A percentile compares a stretch with the other conserved stretches of the same genome.
These are phyloP conservation scores for Apolygus lucorum DNA, from an alignment of 1,140 invertebrate species.

Conservation along the genomic window DNA sequence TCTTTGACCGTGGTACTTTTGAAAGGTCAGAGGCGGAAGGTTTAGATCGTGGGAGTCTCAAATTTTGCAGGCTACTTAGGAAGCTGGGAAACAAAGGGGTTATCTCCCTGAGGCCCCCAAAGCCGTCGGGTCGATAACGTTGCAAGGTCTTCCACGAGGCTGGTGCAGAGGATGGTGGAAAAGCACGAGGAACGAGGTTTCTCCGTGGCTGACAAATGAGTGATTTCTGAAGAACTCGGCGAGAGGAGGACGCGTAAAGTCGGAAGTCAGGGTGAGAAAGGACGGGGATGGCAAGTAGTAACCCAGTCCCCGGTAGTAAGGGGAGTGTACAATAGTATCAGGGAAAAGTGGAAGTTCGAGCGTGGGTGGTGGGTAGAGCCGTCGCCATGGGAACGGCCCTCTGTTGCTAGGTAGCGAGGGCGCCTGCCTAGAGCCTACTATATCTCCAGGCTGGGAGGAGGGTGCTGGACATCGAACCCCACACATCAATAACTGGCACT, in stretches of 20 bases:
- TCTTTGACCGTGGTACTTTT: no score
- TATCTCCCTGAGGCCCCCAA: not conserved
- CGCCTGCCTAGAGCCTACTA: conserved; percentile 21
- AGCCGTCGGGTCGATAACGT: not conserved
- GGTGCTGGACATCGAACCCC: conserved; percentile 22
- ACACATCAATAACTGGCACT: conserved; percentile 23
- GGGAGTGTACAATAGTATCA: conserved; percentile 3
- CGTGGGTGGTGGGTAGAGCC: conserved; percentile 7
- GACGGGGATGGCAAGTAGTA: not conserved
- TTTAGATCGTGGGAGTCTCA: no score
- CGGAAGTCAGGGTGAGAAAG: not conserved
- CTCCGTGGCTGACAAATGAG: not conserved
- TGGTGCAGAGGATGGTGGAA: not conserved
- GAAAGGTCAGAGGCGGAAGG: no score
- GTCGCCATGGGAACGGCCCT: conserved; percentile 3
- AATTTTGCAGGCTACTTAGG: no score
- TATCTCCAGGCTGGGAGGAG: not conserved
- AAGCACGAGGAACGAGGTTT: no score
- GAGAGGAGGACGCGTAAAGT: not conserved
- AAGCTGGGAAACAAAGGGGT: conserved; percentile 1
- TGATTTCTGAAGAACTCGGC: not conserved
- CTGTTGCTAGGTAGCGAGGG: conserved; percentile 19
- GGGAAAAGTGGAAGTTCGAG: not conserved
- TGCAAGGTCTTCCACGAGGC: not conserved
- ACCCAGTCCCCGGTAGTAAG: not conserved